These are phyloP conservation scores for Nowickia ferox DNA, from an alignment of 2,888 invertebrate genomes.

Conservation along the genomic window DNA sequence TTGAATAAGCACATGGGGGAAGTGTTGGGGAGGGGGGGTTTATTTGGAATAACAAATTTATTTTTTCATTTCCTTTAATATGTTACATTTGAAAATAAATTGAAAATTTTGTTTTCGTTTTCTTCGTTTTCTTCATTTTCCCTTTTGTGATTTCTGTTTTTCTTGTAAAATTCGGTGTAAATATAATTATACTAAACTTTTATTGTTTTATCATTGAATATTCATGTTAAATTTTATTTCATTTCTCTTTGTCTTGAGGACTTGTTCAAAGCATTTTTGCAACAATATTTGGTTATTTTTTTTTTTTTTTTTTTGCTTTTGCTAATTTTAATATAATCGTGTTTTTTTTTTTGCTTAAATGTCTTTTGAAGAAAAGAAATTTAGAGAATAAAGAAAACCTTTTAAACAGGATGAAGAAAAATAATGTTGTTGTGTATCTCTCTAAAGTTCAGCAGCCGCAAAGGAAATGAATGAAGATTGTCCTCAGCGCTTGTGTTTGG, in stretches of 20 bases:
- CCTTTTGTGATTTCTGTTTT: background rate
- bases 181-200: conserved; percentile 69
- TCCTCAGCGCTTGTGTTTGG: no score
- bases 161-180: conserved; percentile 64
- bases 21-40: background rate
- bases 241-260: conserved; percentile 10
- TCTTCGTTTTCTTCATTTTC: conserved; percentile 2
- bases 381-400: background rate
- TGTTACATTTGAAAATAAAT: conserved; percentile 25
- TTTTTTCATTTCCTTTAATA: conserved; percentile 8
- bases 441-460: background rate
- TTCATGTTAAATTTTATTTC: conserved; percentile 34
- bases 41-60: background rate
- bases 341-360: conserved; percentile 1
- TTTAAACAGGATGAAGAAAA: conserved; percentile 22
- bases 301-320: conserved; percentile 11
- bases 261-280: conserved; percentile 32
- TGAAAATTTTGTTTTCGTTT: background rate
- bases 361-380: background rate
- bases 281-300: conserved; percentile 26
- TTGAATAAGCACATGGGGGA: background rate
- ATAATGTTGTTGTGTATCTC: background rate
- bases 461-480: conserved; percentile 24
- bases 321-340: conserved; percentile 30
- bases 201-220: conserved; percentile 29